Evolutionary conservation across 64 coral and sea anemone species (phyloP), one percentile per base, ranked within the genome.

Genomic region (Cladopsammia gracilis): DNA sequence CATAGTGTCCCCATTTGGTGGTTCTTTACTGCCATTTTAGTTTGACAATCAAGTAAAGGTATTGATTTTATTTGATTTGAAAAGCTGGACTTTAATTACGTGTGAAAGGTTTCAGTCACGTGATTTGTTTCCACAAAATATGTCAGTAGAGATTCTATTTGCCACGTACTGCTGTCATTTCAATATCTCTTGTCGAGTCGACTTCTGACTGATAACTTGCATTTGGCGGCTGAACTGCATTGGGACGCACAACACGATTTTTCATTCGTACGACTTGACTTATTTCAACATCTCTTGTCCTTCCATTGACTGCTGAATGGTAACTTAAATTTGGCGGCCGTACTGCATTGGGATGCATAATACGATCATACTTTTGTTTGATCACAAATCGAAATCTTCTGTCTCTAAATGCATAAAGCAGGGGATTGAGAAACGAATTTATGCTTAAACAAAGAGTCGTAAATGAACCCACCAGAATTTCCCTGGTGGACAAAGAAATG

Each of bases 401-500:
- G 70, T 94, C 90, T 56, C 95, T 90, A 45, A 80, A 97, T 6
- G 95, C 95, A 34, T 96, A 96, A 50, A 96, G 25, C 56, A 96
- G 70, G 45, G 95, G 95, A 24, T 96, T 96, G 1, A 97, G 18
- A 62, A 97, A 94, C 16, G 91, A 94, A 45, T 97, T 97, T 2
- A 97, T 77, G 48, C 62, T 86, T 12, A 94, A 75, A 10, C 92
- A 89, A 3, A 97, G 1, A 7, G 66, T 86, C 15, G 95, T 82
- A 79, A 97, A 72, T 14, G 78, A 88, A 20, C 95, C 95, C 2
- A 93, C 92, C 14, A 97, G 62, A 64, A 97, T 88, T 51, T 97
- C 90, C 20, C 88, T 89, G 6, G 87, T 84, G 19, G 60, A 12
- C 18, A 97, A 48, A 8, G 95, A 89, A 61, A 93, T 81, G 56